phyloP scores from a whole-genome alignment of 2,888 invertebrate genomes.

The Trichacis sp. region DNA sequence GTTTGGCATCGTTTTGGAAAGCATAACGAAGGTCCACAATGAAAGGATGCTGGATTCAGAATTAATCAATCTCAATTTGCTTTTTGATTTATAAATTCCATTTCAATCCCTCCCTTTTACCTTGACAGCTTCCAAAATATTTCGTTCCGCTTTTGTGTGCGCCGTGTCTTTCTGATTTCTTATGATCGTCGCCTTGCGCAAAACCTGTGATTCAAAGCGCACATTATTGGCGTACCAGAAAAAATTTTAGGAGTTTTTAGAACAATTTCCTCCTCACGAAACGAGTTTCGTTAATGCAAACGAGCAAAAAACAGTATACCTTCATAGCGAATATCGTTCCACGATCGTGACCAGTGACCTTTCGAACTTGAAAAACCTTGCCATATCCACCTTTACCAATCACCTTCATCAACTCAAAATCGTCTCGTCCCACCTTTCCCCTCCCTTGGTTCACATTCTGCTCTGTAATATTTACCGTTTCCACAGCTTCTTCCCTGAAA shows the following conservation, averaged over 20 bases:
- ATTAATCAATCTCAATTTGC: no score
- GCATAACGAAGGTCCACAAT: slow-evolving; percentile 83
- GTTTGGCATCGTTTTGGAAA: slow-evolving; percentile 81
- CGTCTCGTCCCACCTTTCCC: slow-evolving; percentile 88
- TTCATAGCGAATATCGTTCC: slow-evolving; percentile 84
- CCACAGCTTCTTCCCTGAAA: slow-evolving; percentile 72
- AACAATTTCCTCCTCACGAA: no score
- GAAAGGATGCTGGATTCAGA: slow-evolving; percentile 82
- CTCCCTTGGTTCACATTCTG: slow-evolving; percentile 86
- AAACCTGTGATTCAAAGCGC: slow-evolving; percentile 50
- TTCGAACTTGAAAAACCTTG: slow-evolving; percentile 77
- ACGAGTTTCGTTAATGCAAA: no score
- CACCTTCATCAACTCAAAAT: slow-evolving; percentile 79
- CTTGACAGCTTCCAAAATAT: slow-evolving; percentile 80
- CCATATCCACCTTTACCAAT: slow-evolving; percentile 84
- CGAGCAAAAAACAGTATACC: slow-evolving; percentile 66
- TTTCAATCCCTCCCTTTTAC: no score
- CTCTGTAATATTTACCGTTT: slow-evolving; percentile 78
- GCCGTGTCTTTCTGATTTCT: slow-evolving; percentile 84
- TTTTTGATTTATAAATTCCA: no score
- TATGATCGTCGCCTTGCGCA: slow-evolving; percentile 79
- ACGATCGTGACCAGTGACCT: slow-evolving; percentile 75
- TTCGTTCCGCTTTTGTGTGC: slow-evolving; percentile 83
- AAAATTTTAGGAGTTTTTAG: no score
- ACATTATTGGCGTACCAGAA: background rate